These are phyloP conservation scores for Ectobius pallidus DNA, from an alignment of 2,888 invertebrate genomes.

Conservation along the genomic window DNA sequence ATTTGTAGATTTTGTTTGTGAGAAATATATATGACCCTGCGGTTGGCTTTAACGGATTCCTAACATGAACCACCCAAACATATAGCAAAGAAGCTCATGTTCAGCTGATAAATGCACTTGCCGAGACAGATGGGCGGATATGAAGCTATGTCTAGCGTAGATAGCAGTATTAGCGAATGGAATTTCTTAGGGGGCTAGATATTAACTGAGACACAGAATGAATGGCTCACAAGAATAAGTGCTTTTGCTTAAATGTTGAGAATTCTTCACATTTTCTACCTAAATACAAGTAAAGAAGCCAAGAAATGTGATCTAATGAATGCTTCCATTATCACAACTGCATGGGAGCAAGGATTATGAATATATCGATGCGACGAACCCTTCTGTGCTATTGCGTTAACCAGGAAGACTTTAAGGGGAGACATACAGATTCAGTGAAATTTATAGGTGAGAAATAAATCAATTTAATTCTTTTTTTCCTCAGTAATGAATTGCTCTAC, in stretches of 20 bases:
- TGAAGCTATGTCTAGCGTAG: neutral
- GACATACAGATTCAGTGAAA: too few species aligned
- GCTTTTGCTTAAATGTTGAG: neutral
- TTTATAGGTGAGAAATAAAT: too few species aligned
- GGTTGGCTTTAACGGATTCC: neutral
- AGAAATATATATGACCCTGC: neutral
- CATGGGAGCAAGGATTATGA: too few species aligned
- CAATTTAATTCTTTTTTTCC: too few species aligned
- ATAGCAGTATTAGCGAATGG: neutral
- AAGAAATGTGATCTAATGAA: too few species aligned
- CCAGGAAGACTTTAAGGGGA: too few species aligned
- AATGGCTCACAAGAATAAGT: neutral
- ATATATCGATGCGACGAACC: too few species aligned
- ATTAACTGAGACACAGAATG: neutral
- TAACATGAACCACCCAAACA: constrained; percentile 15
- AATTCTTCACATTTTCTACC: neutral
- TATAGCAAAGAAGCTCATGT: neutral
- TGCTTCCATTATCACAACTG: too few species aligned
- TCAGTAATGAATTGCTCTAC: too few species aligned
- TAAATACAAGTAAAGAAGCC: too few species aligned
- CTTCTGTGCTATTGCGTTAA: too few species aligned
- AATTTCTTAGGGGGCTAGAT: neutral
- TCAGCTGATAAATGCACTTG: constrained; percentile 17
- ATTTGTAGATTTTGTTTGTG: constrained; percentile 31
- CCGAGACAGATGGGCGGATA: constrained; percentile 9